phyloP scores from a whole-genome alignment of 1,140 invertebrate species.

The Drosophila ananassae region DNA sequence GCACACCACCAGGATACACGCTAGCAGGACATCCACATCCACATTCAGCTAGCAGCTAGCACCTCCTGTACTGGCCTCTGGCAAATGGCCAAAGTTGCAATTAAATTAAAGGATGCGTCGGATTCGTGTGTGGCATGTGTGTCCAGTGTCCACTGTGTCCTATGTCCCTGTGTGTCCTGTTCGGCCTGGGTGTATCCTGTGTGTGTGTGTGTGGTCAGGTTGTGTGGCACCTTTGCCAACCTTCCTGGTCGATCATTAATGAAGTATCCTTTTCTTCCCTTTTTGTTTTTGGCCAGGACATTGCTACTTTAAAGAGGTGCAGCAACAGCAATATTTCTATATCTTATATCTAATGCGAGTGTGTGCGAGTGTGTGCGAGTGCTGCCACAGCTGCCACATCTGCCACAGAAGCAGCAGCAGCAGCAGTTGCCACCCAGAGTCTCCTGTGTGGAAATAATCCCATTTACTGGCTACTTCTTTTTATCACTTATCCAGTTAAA shows the following conservation, averaged over 20 bases:
- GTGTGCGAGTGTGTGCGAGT: slow-evolving; percentile 24
- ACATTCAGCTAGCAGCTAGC: not conserved
- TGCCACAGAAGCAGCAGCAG: not conserved
- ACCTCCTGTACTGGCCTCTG: slow-evolving; percentile 21
- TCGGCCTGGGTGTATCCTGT: not conserved
- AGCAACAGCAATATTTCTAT: slow-evolving; percentile 4
- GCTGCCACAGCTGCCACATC: not conserved
- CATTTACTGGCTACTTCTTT: slow-evolving; percentile 67
- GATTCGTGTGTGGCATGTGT: slow-evolving; percentile 2
- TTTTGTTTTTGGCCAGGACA: slow-evolving; percentile 12
- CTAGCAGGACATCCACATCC: slow-evolving; percentile 8
- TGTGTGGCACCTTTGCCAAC: not conserved
- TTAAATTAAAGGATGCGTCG: slow-evolving; percentile 57
- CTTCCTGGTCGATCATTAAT: slow-evolving; percentile 48
- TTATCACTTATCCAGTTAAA: slow-evolving; percentile 65
- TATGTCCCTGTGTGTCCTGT: not conserved
- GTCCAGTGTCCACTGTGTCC: too few species aligned
- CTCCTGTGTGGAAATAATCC: slow-evolving; percentile 40
- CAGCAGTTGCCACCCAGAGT: not conserved
- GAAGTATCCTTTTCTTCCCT: slow-evolving; percentile 32
- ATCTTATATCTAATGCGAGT: slow-evolving; percentile 17
- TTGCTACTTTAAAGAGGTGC: slow-evolving; percentile 20
- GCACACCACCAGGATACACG: slow-evolving; percentile 24
- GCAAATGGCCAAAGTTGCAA: slow-evolving; percentile 57
- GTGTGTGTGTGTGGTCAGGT: too few species aligned